Base-by-base conservation (phyloP, 2,113 vertebrate species). In the Heteronetta atricapilla region DNA sequence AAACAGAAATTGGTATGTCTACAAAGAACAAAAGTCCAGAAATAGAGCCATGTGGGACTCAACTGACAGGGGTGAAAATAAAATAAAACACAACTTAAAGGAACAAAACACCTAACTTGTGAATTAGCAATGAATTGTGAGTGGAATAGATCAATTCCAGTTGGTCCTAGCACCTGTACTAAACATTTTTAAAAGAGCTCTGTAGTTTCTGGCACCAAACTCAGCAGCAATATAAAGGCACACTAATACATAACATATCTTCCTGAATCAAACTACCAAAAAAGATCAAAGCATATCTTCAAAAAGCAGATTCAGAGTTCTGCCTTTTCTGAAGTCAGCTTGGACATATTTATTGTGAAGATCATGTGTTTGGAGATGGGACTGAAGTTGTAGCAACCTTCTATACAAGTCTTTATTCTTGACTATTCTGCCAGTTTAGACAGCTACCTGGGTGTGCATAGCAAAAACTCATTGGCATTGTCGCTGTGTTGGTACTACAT, bases 281-380 rank as follows among this genome's bases (percentile, higher is more conserved):
- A 93, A 86, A 83, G 56, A 94, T 91, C 88, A 96, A 93, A 91
- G 79, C 29, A 3, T 31, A 31, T 85, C 75, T 86, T 89, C 88
- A 78, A 70, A 94, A 81, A 78, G 64, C 52, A 92, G 50, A 90
- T 69, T 92, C 40, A 28, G 76, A 55, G 42, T 81, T 88, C 56
- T 86, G 31, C 67, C 77, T 83, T 72, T 90, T 94, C 93, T 81
- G 76, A 86, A 90, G 86, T 44, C 64, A 75, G 5, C 34, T 40
- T 94, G 64, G 68, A 82, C n/a, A 72, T 25, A 46, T 84, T 90
- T 63, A 67, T 66, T 16, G 5, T 48, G 46, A 80, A 48, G 59
- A 84, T 78, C 64, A 4, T 28, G 1, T 55, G 52, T 50, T 33
- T 58, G 48, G 56, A 90, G 56, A 46, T 46, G 64, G 80, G 86